phyloP scores from a whole-genome alignment of 2,113 vertebrate species.

The Morone chrysops region DNA sequence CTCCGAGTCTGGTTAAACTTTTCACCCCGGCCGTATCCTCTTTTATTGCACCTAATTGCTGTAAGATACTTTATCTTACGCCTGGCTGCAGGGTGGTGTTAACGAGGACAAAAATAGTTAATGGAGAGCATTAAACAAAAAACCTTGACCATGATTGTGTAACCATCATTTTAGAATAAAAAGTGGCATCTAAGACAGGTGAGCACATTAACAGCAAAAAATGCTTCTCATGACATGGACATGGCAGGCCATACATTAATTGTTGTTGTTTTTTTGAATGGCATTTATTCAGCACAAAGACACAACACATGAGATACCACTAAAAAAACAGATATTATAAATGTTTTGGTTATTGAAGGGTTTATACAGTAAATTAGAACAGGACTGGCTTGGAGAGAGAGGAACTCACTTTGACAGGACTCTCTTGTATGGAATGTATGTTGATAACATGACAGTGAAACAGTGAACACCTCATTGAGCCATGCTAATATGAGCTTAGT shows the following conservation, averaged over 20 bases:
- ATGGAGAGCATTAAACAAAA: conserved; percentile 10
- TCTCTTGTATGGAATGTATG: not conserved
- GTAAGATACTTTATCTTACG: conserved; percentile 15
- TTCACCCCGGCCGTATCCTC: conserved; percentile 62
- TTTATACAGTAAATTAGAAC: too few species aligned
- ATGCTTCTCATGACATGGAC: not conserved
- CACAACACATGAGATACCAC: not conserved
- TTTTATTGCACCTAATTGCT: conserved; percentile 59
- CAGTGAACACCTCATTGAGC: too few species aligned
- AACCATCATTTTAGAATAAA: not conserved
- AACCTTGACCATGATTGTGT: not conserved
- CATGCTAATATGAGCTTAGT: too few species aligned
- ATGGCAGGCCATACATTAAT: not conserved
- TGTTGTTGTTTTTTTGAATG: not conserved
- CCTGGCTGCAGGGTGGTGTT: not conserved
- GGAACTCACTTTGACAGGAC: not conserved
- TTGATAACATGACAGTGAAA: too few species aligned
- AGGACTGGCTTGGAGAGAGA: not conserved
- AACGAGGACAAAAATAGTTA: conserved; percentile 16
- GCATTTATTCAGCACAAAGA: not conserved
- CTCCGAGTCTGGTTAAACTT: conserved; percentile 60
- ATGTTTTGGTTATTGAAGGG: not conserved
- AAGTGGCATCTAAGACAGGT: conserved; percentile 1
- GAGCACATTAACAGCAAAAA: not conserved
- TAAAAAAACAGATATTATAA: too few species aligned